phyloP scores from a whole-genome alignment of 2,888 invertebrate species.

The Choreutis nemorana region DNA sequence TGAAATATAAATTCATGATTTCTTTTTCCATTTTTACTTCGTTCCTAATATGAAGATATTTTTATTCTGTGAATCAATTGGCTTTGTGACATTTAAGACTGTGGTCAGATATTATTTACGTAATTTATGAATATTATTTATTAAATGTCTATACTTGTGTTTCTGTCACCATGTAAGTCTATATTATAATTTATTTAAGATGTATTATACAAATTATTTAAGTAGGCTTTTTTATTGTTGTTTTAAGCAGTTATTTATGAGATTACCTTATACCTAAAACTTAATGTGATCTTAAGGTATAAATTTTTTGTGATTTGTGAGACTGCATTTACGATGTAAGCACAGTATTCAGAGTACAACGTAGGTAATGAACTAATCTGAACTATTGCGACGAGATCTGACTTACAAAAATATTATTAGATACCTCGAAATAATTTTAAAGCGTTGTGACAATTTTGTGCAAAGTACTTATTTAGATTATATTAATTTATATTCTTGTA shows the following conservation, averaged over 20 bases:
- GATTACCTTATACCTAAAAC: slow-evolving; percentile 54
- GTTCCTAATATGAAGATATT: slow-evolving; percentile 58
- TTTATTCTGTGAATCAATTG: slow-evolving; percentile 31
- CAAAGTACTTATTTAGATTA: slow-evolving; percentile 66
- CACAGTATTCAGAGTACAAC: slow-evolving; percentile 32
- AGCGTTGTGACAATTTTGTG: slow-evolving; percentile 56
- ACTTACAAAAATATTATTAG: background rate
- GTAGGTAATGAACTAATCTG: slow-evolving; percentile 7
- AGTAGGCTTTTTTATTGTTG: slow-evolving; percentile 39
- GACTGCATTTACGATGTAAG: slow-evolving; percentile 55
- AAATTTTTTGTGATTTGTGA: slow-evolving; percentile 31
- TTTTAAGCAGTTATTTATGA: slow-evolving; percentile 58
- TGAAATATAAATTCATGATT: slow-evolving; percentile 27
- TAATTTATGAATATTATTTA: slow-evolving; percentile 60
- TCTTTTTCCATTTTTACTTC: slow-evolving; percentile 30
- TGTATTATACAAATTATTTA: slow-evolving; percentile 63
- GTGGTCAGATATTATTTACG: slow-evolving; percentile 49
- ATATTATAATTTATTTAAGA: slow-evolving; percentile 43
- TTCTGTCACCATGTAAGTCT: slow-evolving; percentile 39
- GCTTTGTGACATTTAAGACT: slow-evolving; percentile 51
- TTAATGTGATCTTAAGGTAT: slow-evolving; percentile 56
- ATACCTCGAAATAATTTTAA: slow-evolving; percentile 37
- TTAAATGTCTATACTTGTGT: slow-evolving; percentile 48
- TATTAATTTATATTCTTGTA: slow-evolving; percentile 59
- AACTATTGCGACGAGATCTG: slow-evolving; percentile 18